These are phyloP conservation scores for Zophobas morio DNA, from an alignment of 1,140 invertebrate species.

Conservation along the genomic window DNA sequence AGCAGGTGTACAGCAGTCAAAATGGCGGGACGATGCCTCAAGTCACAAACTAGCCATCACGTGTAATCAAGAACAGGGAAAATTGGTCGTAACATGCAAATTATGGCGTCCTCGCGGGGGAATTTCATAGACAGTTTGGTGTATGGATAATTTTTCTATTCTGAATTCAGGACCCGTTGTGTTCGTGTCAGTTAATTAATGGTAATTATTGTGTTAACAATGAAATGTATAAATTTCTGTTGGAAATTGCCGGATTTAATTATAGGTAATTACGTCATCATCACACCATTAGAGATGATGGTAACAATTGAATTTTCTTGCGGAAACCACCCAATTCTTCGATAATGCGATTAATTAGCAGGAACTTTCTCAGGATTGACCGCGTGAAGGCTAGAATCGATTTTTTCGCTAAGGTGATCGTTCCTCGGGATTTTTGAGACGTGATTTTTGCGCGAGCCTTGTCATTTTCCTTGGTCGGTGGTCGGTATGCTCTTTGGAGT, in stretches of 20 bases:
- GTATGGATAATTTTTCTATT: slow-evolving; percentile 22
- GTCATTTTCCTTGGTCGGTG: neutral
- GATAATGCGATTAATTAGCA: slow-evolving; percentile 33
- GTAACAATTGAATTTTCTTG: slow-evolving; percentile 39
- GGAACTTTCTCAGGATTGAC: neutral
- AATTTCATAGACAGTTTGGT: neutral
- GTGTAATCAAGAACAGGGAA: slow-evolving; percentile 20
- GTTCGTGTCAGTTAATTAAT: slow-evolving; percentile 29
- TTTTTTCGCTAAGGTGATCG: no score
- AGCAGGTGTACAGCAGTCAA: slow-evolving; percentile 24
- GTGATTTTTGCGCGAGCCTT: no score
- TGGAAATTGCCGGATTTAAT: slow-evolving; percentile 36
- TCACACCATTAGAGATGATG: slow-evolving; percentile 32
- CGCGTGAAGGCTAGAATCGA: no score
- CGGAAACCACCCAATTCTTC: slow-evolving; percentile 39
- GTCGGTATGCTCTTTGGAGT: slow-evolving; percentile 38
- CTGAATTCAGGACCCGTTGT: slow-evolving; percentile 11
- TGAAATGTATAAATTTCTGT: slow-evolving; percentile 37
- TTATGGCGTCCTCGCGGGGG: slow-evolving; percentile 15
- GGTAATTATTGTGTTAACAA: slow-evolving; percentile 30
- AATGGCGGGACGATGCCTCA: slow-evolving; percentile 31
- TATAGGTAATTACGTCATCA: slow-evolving; percentile 34
- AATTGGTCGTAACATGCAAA: slow-evolving; percentile 25
- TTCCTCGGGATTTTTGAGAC: no score
- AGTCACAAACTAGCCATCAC: slow-evolving; percentile 28